These are phyloP conservation scores for Criorhina ranunculi DNA, from an alignment of 2,888 invertebrate species.

Conservation along the genomic window DNA sequence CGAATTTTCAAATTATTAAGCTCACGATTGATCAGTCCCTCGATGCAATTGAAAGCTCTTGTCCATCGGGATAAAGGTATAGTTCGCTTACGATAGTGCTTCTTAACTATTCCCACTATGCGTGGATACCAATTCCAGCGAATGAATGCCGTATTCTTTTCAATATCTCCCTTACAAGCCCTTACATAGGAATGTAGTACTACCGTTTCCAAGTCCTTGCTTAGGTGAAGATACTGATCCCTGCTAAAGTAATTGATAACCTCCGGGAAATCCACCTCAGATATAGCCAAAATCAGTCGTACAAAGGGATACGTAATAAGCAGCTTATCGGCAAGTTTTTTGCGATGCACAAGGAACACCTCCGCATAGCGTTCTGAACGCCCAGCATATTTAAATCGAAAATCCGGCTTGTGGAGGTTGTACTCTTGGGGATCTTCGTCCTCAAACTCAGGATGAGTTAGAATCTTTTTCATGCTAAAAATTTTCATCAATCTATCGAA, in stretches of 20 bases:
- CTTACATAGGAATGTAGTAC: constrained; percentile 79
- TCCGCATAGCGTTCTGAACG: constrained; percentile 87
- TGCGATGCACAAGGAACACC: constrained; percentile 86
- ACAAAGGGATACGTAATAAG: constrained; percentile 88
- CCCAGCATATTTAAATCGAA: constrained; percentile 87
- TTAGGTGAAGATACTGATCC: constrained; percentile 50
- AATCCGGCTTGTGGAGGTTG: constrained; percentile 81
- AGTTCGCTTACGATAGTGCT: constrained; percentile 81
- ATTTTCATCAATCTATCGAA: constrained; percentile 87
- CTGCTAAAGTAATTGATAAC: constrained; percentile 82
- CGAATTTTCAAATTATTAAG: constrained; percentile 88
- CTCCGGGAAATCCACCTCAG: constrained; percentile 83
- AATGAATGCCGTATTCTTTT: constrained; percentile 82
- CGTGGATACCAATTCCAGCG: constrained; percentile 84
- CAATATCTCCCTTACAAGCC: constrained; percentile 81
- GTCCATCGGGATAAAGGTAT: constrained; percentile 80
- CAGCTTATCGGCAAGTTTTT: constrained; percentile 86
- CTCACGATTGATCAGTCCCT: constrained; percentile 86
- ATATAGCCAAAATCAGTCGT: constrained; percentile 83
- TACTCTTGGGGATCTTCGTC: constrained; percentile 85
- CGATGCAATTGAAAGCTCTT: constrained; percentile 83
- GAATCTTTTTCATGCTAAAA: constrained; percentile 88
- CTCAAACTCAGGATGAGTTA: constrained; percentile 86
- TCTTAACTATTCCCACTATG: constrained; percentile 81
- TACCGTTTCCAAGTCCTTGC: constrained; percentile 71